These are phyloP conservation scores for Lepidocyrtinus sp. DNA, from an alignment of 2,888 invertebrate genomes.

Conservation along the genomic window DNA sequence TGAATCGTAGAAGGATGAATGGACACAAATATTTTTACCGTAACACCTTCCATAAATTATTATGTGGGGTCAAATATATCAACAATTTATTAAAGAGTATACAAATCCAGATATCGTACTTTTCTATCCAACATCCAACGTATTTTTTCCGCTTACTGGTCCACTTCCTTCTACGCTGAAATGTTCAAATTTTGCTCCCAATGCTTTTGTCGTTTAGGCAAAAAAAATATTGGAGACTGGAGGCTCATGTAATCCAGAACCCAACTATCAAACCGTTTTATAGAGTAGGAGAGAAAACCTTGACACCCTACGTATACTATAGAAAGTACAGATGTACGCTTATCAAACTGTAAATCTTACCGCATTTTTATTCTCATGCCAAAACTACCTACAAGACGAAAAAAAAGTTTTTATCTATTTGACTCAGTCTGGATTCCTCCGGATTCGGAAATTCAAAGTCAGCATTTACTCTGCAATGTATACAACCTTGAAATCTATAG, in stretches of 20 bases:
- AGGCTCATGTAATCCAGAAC: not conserved
- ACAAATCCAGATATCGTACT: not conserved
- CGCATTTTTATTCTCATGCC: not conserved
- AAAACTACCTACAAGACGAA: too few species aligned
- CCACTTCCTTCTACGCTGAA: too few species aligned
- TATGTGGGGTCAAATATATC: not conserved
- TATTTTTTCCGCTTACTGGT: too few species aligned
- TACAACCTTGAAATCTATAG: not conserved
- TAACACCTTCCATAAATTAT: not conserved
- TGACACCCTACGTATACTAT: not conserved
- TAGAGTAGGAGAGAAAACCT: not conserved
- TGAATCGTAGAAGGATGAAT: not conserved
- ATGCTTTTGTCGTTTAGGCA: not conserved
- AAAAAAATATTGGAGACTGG: not conserved
- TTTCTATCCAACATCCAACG: too few species aligned
- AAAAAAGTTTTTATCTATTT: not conserved
- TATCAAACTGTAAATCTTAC: not conserved
- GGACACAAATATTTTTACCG: not conserved
- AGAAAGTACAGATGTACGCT: not conserved
- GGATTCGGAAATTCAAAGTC: not conserved
- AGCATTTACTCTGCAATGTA: not conserved
- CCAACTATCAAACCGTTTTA: not conserved
- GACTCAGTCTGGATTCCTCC: not conserved
- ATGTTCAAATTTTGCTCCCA: not conserved
- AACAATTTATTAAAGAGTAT: not conserved